phyloP scores from a whole-genome alignment of 2,888 invertebrate species.

The Petrolisthes cinctipes region DNA sequence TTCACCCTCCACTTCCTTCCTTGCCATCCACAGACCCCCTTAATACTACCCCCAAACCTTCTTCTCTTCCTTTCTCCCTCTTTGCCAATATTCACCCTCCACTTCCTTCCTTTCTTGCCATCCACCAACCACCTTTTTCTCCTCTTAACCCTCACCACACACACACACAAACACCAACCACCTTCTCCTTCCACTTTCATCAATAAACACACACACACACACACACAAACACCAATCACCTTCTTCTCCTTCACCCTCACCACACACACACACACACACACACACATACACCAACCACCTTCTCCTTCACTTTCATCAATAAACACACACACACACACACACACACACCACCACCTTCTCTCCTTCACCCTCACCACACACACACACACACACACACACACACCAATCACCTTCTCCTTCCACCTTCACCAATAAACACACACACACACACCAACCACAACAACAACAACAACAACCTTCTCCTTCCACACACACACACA shows the following conservation, averaged over 20 bases:
- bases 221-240: not conserved
- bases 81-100: not conserved
- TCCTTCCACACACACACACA: no score
- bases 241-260: no score
- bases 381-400: no score
- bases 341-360: no score
- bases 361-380: not conserved
- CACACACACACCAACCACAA: not conserved
- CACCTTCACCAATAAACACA: not conserved
- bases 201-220: no score
- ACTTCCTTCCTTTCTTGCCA: not conserved
- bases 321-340: not conserved
- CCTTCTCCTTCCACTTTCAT: not conserved
- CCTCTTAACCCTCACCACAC: not conserved
- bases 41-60: not conserved
- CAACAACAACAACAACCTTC: not conserved
- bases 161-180: not conserved
- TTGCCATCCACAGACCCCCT: not conserved
- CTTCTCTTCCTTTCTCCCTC: not conserved
- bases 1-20: not conserved
- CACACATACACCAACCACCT: no score
- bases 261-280: no score
- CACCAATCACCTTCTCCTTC: no score
- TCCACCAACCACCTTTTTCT: not conserved
- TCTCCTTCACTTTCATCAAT: not conserved